Percentiles rank a stretch among this genome's conserved stretches.
Evolutionary conservation across 2,113 vertebrate genomes (phyloP).

Genomic region (Ptilonorhynchus violaceus): DNA sequence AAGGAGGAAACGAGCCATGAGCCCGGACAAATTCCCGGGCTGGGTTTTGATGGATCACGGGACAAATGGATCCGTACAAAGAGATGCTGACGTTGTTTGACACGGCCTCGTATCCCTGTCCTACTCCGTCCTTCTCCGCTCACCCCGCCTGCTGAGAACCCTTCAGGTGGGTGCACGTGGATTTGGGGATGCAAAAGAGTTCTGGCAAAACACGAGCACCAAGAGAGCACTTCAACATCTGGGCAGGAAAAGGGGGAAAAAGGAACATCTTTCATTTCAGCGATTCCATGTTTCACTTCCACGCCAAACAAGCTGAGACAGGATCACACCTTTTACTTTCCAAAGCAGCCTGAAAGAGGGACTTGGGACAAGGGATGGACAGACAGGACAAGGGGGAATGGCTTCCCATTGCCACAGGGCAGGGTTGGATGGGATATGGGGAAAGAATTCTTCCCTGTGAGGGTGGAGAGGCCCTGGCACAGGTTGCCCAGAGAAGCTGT

Average conservation of each 20-base stretch:
- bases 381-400: background rate
- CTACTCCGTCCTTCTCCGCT: background rate
- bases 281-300: constrained; percentile 5
- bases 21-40: background rate
- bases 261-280: background rate
- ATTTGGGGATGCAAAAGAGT: background rate
- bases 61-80: background rate
- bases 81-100: background rate
- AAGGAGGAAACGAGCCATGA: background rate
- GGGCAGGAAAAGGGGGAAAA: background rate
- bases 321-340: background rate
- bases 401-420: background rate
- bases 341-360: background rate
- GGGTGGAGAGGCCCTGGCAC: rapidly evolving
- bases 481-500: background rate
- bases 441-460: rapidly evolving
- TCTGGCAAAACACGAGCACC: background rate
- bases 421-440: rapidly evolving
- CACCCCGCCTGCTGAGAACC: background rate
- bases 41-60: background rate
- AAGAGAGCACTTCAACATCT: background rate
- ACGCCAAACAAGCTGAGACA: constrained; percentile 21
- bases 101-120: background rate
- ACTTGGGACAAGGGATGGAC: background rate
- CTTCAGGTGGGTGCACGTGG: background rate